phyloP scores from a whole-genome alignment of 2,797 vertebrate species.

The Garrulus glandarius region DNA sequence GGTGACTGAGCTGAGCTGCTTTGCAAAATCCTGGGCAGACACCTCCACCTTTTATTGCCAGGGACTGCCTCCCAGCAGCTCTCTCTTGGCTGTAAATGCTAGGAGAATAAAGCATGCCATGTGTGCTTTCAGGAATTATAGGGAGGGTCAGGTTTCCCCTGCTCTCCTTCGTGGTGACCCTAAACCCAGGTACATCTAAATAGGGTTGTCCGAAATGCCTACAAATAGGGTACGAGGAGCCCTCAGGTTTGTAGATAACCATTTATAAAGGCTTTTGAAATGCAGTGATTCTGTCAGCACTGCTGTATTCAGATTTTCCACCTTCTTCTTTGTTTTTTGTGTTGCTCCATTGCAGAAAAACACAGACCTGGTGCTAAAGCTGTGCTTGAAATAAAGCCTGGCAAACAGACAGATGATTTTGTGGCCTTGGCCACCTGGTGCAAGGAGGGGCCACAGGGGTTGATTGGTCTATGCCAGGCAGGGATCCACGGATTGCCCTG shows the following conservation, averaged over 20 bases:
- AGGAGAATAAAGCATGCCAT: background rate
- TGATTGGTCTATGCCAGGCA: background rate
- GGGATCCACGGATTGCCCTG: background rate
- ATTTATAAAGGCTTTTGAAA: background rate
- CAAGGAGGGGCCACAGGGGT: fast-evolving
- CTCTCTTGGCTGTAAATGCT: background rate
- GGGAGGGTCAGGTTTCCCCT: background rate
- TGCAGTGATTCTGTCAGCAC: background rate
- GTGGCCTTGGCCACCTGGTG: background rate
- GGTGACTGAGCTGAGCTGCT: background rate
- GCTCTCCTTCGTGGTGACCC: background rate
- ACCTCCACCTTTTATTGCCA: background rate
- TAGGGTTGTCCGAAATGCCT: background rate
- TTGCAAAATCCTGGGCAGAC: background rate
- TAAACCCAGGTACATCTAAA: background rate
- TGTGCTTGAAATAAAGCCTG: background rate
- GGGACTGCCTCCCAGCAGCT: background rate
- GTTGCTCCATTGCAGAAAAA: background rate
- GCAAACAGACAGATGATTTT: background rate
- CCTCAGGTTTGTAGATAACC: background rate
- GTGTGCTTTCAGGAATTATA: background rate
- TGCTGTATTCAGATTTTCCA: background rate
- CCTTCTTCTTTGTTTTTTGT: background rate
- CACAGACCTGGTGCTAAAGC: background rate
- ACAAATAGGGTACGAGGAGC: background rate